A percentile compares a stretch with the other conserved stretches of the same genome.
Evolutionary conservation across 2,113 vertebrate species (phyloP).

Genomic region (Mugil cephalus): DNA sequence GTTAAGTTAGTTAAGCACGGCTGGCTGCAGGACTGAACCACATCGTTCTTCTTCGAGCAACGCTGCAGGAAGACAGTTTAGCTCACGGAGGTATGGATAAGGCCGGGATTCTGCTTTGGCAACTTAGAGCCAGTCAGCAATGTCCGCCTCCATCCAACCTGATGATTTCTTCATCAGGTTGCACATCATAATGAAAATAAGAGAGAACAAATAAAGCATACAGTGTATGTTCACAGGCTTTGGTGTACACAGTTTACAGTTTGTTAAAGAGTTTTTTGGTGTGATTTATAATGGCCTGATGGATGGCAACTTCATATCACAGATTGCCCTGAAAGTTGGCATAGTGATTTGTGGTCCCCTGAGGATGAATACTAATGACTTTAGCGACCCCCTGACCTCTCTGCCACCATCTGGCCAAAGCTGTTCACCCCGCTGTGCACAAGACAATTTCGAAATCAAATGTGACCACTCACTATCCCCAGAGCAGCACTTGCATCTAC

Average conservation of each 20-base stretch:
- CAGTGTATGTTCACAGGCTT: slow-evolving; percentile 22
- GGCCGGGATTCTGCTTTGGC: background rate
- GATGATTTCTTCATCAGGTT: background rate
- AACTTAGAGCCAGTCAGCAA: too few species aligned
- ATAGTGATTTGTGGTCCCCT: background rate
- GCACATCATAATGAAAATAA: rapidly evolving
- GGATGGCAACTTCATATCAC: slow-evolving; percentile 1
- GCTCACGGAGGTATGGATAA: background rate
- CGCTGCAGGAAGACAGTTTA: slow-evolving; percentile 4
- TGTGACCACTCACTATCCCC: background rate
- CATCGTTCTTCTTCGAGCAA: background rate
- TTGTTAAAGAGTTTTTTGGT: background rate
- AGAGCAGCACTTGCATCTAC: too few species aligned
- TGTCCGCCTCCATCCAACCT: background rate
- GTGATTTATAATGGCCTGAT: background rate
- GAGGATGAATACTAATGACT: background rate
- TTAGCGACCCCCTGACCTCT: slow-evolving; percentile 10
- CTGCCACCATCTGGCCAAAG: background rate
- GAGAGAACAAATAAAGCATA: background rate
- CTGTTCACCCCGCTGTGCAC: background rate
- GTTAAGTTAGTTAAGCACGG: too few species aligned
- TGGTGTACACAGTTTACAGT: background rate
- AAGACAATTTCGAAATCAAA: background rate
- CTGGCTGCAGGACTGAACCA: background rate
- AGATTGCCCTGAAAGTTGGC: slow-evolving; percentile 4